phyloP scores from a whole-genome alignment of 2,797 vertebrate species.

The Sebastes minor region DNA sequence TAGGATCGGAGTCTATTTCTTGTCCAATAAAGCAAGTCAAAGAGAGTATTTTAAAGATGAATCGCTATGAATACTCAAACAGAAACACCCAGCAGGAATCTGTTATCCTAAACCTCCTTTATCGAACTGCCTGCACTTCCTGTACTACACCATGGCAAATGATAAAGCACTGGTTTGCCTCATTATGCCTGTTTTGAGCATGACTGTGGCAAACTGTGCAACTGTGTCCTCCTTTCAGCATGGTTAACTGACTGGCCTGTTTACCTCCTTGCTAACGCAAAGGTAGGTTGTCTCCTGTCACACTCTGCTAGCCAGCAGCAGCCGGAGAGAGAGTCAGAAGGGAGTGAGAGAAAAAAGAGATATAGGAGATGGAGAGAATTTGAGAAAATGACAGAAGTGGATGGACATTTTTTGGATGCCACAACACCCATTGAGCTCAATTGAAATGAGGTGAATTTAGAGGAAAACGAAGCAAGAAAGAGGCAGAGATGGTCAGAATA shows the following conservation, averaged over 20 bases:
- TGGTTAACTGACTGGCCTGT: slow-evolving; percentile 9
- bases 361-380: background rate
- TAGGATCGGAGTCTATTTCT: background rate
- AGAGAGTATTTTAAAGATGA: background rate
- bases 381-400: background rate
- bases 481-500: slow-evolving; percentile 42
- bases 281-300: slow-evolving; percentile 14
- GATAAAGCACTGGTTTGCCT: background rate
- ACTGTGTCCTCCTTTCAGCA: slow-evolving; percentile 21
- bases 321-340: background rate
- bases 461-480: background rate
- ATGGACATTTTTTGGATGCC: background rate
- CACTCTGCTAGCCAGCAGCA: slow-evolving; percentile 17
- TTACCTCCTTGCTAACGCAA: slow-evolving; percentile 17
- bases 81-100: background rate
- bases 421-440: background rate
- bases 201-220: background rate
- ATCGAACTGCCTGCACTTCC: background rate
- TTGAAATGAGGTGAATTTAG: slow-evolving; percentile 4
- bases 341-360: background rate
- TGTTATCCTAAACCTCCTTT: background rate
- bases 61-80: background rate
- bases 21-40: background rate
- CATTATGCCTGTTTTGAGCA: background rate
- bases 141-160: too few relatives aligned